Evolutionary conservation across 2,797 vertebrate species (phyloP).

Genomic region (Ispidina picta): DNA sequence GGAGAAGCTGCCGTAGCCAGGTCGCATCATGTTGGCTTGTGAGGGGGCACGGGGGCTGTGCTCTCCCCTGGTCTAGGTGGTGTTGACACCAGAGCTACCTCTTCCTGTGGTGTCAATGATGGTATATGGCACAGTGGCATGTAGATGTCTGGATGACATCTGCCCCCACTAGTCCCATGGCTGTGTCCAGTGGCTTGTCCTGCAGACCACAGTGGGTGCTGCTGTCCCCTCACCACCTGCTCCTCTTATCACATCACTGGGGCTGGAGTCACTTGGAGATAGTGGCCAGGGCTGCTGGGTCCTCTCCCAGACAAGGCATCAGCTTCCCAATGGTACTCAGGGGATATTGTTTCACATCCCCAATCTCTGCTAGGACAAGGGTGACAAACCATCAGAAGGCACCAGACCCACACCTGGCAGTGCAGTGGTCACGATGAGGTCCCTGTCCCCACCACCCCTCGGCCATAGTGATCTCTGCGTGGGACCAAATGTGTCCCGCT

Average conservation of each 20-base stretch:
- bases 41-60: neutral
- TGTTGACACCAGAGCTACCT: neutral
- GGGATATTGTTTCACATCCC: neutral
- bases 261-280: neutral
- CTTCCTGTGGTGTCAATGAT: neutral
- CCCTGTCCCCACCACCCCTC: accelerated
- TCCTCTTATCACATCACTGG: accelerated
- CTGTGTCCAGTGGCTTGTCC: neutral
- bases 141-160: neutral
- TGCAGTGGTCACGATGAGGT: accelerated
- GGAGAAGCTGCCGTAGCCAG: neutral
- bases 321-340: neutral
- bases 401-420: neutral
- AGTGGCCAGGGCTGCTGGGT: neutral
- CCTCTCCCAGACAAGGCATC: accelerated
- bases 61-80: accelerated
- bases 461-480: accelerated
- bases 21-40: accelerated
- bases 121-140: accelerated
- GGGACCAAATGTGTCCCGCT: accelerated
- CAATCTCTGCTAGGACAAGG: neutral
- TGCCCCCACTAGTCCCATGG: neutral
- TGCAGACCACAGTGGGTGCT: neutral
- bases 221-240: neutral
- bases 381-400: neutral